A percentile compares a stretch with the other conserved stretches of the same genome.
phyloP scores from a whole-genome alignment of 92 coral and sea anemone species.

The Ricordea florida region DNA sequence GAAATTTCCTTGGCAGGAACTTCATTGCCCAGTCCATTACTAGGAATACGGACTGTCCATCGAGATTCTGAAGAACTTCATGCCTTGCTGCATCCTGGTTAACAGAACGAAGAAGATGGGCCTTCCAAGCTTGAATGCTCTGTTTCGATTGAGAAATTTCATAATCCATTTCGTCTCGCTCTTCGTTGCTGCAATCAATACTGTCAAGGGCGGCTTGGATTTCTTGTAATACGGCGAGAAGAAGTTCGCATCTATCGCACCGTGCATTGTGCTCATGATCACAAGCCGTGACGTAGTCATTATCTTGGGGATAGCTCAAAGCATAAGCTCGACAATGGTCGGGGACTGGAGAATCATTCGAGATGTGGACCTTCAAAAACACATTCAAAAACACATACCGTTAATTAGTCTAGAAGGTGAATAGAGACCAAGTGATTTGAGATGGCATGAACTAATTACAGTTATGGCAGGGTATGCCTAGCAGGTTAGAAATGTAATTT shows the following conservation, averaged over 20 bases:
- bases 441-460: no score
- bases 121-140: slow-evolving; percentile 64
- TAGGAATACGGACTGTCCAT: no score
- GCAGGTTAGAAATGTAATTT: no score
- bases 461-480: no score
- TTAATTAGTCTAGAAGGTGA: no score
- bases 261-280: slow-evolving; percentile 50
- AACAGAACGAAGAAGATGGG: slow-evolving; percentile 67
- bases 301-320: slow-evolving; percentile 38
- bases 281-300: slow-evolving; percentile 26
- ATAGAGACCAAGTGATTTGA: no score
- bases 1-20: no score
- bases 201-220: background rate
- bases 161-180: slow-evolving; percentile 60
- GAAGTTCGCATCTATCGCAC: slow-evolving; percentile 55
- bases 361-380: slow-evolving; percentile 56
- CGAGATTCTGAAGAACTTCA: no score
- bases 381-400: background rate
- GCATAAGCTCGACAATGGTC: slow-evolving; percentile 55
- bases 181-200: slow-evolving; percentile 30
- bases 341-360: slow-evolving; percentile 14
- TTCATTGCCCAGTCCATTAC: no score
- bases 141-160: slow-evolving; percentile 38
- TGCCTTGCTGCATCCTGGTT: slow-evolving; percentile 56
- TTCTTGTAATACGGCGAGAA: slow-evolving; percentile 27